Evolutionary conservation across 2,797 vertebrate species (phyloP).

Genomic region (Distichodus sexfasciatus): DNA sequence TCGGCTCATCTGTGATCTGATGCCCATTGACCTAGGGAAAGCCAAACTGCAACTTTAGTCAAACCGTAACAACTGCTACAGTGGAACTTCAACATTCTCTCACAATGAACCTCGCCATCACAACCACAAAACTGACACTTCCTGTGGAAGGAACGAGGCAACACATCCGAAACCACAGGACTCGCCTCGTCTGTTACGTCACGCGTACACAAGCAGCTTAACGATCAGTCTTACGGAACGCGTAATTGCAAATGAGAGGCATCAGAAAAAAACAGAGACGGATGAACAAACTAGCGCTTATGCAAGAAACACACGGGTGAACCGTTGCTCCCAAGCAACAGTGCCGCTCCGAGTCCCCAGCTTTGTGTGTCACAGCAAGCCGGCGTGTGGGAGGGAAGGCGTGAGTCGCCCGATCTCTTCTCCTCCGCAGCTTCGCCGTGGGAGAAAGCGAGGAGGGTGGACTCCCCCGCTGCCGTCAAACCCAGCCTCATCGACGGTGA

Average conservation of each 20-base stretch:
- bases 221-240: neutral
- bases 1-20: conserved; percentile 94
- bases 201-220: neutral
- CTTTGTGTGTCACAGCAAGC: conserved; percentile 12
- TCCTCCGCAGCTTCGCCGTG: conserved; percentile 10
- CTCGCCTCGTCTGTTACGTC: neutral
- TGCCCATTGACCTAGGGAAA: conserved; percentile 86
- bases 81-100: neutral
- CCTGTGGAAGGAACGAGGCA: neutral
- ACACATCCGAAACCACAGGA: neutral
- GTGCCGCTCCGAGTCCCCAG: neutral
- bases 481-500: conserved; percentile 46
- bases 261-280: neutral
- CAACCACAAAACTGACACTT: neutral
- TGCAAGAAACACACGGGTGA: neutral
- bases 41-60: conserved; percentile 2
- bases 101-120: neutral
- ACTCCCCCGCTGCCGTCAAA: neutral
- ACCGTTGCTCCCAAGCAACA: neutral
- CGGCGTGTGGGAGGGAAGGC: conserved; percentile 18
- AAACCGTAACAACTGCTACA: neutral
- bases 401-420: neutral
- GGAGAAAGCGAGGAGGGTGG: conserved; percentile 8
- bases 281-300: no score
- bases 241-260: neutral